These are phyloP conservation scores for Chroicocephalus ridibundus DNA, from an alignment of 2,113 vertebrate genomes.

Conservation along the genomic window DNA sequence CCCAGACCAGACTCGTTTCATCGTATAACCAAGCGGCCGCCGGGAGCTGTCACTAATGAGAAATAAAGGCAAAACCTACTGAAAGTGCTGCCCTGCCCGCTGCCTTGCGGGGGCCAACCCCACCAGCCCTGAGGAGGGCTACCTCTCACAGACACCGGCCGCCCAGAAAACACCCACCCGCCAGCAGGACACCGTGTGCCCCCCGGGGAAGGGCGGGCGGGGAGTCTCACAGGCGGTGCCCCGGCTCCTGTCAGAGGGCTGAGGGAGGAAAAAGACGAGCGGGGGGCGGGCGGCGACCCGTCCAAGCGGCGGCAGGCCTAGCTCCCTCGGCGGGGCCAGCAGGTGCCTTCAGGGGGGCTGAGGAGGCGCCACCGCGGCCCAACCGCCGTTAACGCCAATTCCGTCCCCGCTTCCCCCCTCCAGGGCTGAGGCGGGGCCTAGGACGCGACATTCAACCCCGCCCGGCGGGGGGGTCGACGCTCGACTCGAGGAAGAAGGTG, in stretches of 20 bases:
- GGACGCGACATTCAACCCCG: not conserved
- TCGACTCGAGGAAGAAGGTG: not conserved
- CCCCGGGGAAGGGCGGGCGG: too few species aligned
- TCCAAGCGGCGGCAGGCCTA: not conserved
- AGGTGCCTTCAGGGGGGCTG: not conserved
- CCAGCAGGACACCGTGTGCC: not conserved
- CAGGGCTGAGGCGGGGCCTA: not conserved
- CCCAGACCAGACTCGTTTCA: not conserved
- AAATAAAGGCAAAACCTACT: not conserved
- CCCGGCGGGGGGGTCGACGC: not conserved
- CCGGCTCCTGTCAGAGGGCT: too few species aligned
- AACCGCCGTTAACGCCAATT: not conserved
- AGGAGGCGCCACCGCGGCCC: not conserved
- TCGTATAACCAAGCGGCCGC: accelerated
- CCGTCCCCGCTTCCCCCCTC: not conserved
- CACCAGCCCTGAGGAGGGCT: not conserved
- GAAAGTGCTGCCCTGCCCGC: not conserved
- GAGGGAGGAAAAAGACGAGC: not conserved
- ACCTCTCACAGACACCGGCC: not conserved
- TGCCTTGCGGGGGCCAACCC: not conserved
- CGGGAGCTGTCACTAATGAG: accelerated
- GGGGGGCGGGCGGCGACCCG: too few species aligned
- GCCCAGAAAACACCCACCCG: not conserved
- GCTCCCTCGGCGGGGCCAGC: not conserved
- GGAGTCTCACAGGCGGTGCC: not conserved